phyloP scores from a whole-genome alignment of 2,888 invertebrate genomes.

The Ophioninae sp. region DNA sequence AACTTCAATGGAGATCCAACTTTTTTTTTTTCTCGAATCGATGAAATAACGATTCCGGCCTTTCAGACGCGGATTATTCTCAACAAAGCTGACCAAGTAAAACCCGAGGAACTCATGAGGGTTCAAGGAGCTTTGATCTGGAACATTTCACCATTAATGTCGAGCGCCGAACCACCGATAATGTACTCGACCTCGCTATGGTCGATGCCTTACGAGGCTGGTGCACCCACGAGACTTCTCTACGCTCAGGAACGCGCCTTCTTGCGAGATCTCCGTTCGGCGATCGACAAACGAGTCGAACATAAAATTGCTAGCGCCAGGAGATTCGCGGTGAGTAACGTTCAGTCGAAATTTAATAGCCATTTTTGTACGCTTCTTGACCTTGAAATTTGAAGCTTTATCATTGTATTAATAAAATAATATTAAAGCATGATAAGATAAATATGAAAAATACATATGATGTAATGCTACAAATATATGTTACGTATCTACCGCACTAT shows the following conservation, averaged over 20 bases:
- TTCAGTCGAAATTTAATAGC: neutral
- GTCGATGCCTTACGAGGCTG: slow-evolving; percentile 92
- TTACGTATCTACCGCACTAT: no score
- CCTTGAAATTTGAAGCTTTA: no score
- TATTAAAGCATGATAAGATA: no score
- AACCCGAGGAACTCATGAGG: slow-evolving; percentile 95
- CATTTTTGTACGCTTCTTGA: no score
- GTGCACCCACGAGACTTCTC: slow-evolving; percentile 90
- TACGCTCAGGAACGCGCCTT: slow-evolving; percentile 95
- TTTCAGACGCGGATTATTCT: slow-evolving; percentile 92
- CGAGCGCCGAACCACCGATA: slow-evolving; percentile 95
- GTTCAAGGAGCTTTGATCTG: slow-evolving; percentile 97
- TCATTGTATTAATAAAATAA: no score
- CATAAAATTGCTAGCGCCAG: slow-evolving; percentile 97
- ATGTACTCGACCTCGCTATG: slow-evolving; percentile 95
- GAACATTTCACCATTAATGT: slow-evolving; percentile 98
- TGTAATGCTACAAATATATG: no score
- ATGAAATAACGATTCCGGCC: neutral
- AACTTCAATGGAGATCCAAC: neutral
- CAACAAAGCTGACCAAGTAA: slow-evolving; percentile 96
- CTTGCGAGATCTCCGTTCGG: slow-evolving; percentile 91
- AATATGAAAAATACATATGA: no score
- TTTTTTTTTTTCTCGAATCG: neutral
- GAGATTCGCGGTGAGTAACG: slow-evolving; percentile 93
- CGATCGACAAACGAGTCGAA: slow-evolving; percentile 94